Base-by-base conservation (phyloP, 2,797 vertebrate genomes). In the Eutrigla gurnardus region DNA sequence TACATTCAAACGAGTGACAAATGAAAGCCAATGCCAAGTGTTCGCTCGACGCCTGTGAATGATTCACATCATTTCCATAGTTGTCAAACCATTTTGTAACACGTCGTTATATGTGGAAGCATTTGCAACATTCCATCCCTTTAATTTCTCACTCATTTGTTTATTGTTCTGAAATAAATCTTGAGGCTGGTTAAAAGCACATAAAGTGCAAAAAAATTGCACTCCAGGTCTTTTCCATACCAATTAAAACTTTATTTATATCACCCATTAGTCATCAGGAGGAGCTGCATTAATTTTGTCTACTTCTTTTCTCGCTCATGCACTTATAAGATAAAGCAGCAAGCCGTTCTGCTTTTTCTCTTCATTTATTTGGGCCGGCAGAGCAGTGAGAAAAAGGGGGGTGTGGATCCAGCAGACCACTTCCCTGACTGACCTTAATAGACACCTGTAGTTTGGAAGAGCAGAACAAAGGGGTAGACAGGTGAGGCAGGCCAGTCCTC, bases 401-500 rank as follows among this genome's bases (percentile, higher is more conserved):
- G 42, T 18, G 13, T 62, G 64, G 63, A 61, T 47, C 69, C 35
- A 43, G 40, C 74, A n/a, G 77, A 62, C 49, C 67, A 39, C 69
- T 84, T 67, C 36, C 52, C 52, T 18, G 32, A 52, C 70, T 72
- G 85, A 70, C 86, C 75, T 76, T 81, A 86, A 88, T 74, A 75
- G 82, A 85, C 77, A 77, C 7, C 11, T 62, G 60, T 83, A 81
- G 80, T 85, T 87, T 75, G 79, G 61, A 80, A 13, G 74, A 81
- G 77, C 65, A 77, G 84, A 84, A 75, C 78, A 83, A 80, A 80
- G 45, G 79, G 78, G 62, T 52, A 84, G 67, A 60, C 73, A 73
- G 82, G 86, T 88, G 84, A 80, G 65, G 80, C 70, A 76, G 82
- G 85, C 80, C 80, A 75, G 81, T 63, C 62, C 82, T 62, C 61